These are phyloP conservation scores for Bovichtus variegatus DNA, from an alignment of 2,797 vertebrate genomes.

Conservation along the genomic window DNA sequence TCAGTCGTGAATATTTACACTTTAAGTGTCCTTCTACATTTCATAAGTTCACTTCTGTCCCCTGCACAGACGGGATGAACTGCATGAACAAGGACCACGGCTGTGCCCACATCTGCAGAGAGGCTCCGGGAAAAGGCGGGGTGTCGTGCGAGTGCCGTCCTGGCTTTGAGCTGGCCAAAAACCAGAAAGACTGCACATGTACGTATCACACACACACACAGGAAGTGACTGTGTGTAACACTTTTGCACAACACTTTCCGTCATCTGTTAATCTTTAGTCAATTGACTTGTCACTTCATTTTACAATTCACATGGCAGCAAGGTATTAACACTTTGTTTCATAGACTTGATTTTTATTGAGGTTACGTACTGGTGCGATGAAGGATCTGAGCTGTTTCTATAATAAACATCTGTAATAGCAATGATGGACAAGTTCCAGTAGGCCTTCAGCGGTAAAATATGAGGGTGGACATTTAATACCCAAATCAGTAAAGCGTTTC, in stretches of 20 bases:
- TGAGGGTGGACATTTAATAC: conserved; percentile 61
- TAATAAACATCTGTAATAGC: conserved; percentile 69
- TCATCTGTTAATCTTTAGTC: conserved; percentile 44
- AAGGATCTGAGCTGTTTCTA: conserved; percentile 49
- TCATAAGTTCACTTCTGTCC: neutral
- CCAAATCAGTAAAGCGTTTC: conserved; percentile 58
- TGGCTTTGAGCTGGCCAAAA: conserved; percentile 96
- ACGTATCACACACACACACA: conserved; percentile 85
- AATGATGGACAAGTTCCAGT: conserved; percentile 60
- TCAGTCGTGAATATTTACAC: neutral
- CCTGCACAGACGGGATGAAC: conserved; percentile 86
- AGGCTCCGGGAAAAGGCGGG: conserved; percentile 94
- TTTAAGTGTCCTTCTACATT: neutral
- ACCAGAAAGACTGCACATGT: conserved; percentile 98
- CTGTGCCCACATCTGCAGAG: conserved; percentile 98
- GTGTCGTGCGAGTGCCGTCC: conserved; percentile 98
- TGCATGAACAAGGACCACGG: conserved; percentile 99
- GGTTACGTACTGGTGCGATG: conserved; percentile 32
- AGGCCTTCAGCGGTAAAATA: conserved; percentile 53
- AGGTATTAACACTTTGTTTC: conserved; percentile 54
- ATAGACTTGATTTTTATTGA: conserved; percentile 49
- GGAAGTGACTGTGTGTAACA: no score
- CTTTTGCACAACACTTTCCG: neutral
- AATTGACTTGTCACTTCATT: conserved; percentile 38
- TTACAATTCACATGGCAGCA: conserved; percentile 29